Percentiles rank a stretch among this genome's conserved stretches.
Evolutionary conservation across 2,888 invertebrate genomes (phyloP).

Genomic region (Drosophila melanosoma): DNA sequence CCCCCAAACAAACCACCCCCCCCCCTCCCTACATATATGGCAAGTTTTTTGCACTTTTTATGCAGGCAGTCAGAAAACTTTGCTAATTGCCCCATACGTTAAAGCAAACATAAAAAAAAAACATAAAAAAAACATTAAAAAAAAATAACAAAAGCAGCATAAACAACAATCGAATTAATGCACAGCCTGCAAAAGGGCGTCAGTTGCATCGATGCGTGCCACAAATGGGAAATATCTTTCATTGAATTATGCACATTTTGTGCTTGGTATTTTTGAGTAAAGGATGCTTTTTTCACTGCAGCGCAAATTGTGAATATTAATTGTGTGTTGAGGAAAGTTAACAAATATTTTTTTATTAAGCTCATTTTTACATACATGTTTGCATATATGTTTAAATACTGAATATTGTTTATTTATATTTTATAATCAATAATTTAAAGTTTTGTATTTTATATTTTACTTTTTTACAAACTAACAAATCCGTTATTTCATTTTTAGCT

Average conservation of each 20-base stretch:
- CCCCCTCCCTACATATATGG: conserved; percentile 2
- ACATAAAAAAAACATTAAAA: conserved; percentile 3
- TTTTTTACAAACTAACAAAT: not conserved
- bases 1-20: not conserved
- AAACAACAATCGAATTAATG: conserved; percentile 56
- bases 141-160: conserved; percentile 3
- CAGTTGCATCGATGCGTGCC: conserved; percentile 14
- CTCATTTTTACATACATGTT: not conserved
- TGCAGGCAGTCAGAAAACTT: conserved; percentile 56
- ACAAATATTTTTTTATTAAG: not conserved
- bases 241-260: conserved; percentile 52
- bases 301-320: not conserved
- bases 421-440: not conserved
- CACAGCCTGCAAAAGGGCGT: conserved; percentile 21
- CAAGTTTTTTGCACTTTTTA: conserved; percentile 49
- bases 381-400: not conserved
- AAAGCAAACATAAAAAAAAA: conserved; percentile 19
- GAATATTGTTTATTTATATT: not conserved
- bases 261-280: not conserved
- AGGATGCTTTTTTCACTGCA: conserved; percentile 6
- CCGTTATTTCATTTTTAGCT: too few relatives aligned
- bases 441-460: not conserved
- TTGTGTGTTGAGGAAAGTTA: not conserved
- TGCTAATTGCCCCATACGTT: conserved; percentile 71
- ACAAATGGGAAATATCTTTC: conserved; percentile 33